Percentiles rank a stretch among this genome's conserved stretches.
Conservation (phyloP, 2,797 vertebrate genomes). For the Cephalopachus bancanus region DNA sequence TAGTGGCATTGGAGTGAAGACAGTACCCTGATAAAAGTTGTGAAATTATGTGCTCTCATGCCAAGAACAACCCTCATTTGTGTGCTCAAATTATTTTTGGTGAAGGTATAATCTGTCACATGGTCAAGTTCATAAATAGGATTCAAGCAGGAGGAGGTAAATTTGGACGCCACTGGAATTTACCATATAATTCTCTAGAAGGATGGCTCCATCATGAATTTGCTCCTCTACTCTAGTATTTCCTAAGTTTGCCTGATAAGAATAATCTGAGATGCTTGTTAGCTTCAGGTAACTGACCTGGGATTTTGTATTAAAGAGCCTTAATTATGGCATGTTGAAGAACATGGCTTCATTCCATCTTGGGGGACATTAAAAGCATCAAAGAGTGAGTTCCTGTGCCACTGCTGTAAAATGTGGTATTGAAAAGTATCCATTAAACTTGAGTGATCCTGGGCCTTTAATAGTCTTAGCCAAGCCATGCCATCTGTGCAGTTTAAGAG, state of each 20-base stretch:
- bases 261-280: not conserved
- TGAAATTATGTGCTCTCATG: not conserved
- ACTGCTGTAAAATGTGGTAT: not conserved
- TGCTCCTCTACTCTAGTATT: not conserved
- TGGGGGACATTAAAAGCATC: not conserved
- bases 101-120: not conserved
- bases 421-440: not conserved
- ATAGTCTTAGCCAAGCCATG: not conserved
- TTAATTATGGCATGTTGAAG: too few species aligned
- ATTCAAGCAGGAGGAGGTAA: not conserved
- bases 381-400: not conserved
- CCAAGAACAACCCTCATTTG: not conserved
- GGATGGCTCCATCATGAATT: not conserved
- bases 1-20: not conserved
- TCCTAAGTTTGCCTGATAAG: not conserved
- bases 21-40: not conserved
- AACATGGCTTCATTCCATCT: not conserved
- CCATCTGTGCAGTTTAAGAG: not conserved
- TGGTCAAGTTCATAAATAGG: not conserved
- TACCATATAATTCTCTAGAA: not conserved
- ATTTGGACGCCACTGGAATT: not conserved
- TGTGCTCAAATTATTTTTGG: not conserved
- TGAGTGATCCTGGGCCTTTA: not conserved
- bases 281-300: too few species aligned
- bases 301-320: not conserved